Evolutionary conservation across 2,888 invertebrate species (phyloP).

Genomic region (Dione vanillae): DNA sequence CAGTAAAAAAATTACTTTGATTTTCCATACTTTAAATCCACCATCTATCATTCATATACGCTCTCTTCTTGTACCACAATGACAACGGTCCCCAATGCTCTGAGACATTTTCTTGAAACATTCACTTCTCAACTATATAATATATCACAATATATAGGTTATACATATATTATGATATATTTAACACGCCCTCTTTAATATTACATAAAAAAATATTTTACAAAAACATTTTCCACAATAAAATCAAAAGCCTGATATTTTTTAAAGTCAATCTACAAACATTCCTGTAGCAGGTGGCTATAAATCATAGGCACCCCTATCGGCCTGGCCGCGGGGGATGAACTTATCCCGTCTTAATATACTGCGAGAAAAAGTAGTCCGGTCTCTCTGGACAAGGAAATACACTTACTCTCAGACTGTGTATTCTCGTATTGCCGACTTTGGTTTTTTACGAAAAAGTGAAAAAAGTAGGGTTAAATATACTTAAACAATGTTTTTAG

Average conservation of each 20-base stretch:
- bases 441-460: slow-evolving; percentile 19
- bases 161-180: no score
- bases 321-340: slow-evolving; percentile 53
- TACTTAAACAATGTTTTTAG: background rate
- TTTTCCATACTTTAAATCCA: no score
- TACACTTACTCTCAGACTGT: slow-evolving; percentile 52
- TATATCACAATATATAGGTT: no score
- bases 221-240: background rate
- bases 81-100: no score
- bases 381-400: slow-evolving; percentile 60
- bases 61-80: no score
- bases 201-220: no score
- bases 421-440: slow-evolving; percentile 35
- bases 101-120: no score
- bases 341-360: slow-evolving; percentile 75
- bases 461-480: slow-evolving; percentile 5
- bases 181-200: no score
- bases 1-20: no score
- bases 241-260: background rate
- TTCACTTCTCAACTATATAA: no score
- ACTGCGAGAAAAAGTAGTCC: slow-evolving; percentile 78
- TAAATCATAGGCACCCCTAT: slow-evolving; percentile 72
- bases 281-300: slow-evolving; percentile 42
- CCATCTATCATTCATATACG: no score
- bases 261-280: slow-evolving; percentile 23